A percentile compares a stretch with the other conserved stretches of the same genome.
Conservation (phyloP, 2,113 vertebrate species). For the Atherinomorus stipes region DNA sequence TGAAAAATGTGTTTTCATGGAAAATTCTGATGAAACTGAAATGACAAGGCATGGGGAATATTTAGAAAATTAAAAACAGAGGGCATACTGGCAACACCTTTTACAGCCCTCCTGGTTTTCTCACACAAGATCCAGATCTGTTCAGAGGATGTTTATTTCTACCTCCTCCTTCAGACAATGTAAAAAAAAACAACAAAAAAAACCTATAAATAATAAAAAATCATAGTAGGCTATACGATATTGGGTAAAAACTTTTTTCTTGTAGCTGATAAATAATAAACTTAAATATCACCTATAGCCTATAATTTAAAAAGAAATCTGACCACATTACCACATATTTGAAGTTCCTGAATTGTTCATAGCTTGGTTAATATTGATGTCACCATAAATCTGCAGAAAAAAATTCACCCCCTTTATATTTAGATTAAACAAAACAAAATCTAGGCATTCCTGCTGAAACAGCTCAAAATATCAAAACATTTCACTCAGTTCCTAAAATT, state of each 20-base stretch:
- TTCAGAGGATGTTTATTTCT: conserved; percentile 28
- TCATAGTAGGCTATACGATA: too few species aligned
- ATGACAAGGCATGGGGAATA: conserved; percentile 24
- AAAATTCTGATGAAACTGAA: conserved; percentile 34
- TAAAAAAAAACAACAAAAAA: too few species aligned
- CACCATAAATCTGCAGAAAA: not conserved
- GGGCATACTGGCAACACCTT: conserved; percentile 34
- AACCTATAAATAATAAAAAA: conserved; percentile 7
- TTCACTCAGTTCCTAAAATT: conserved; percentile 1
- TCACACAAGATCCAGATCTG: conserved; percentile 42
- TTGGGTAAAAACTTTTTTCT: too few species aligned
- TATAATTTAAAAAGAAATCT: not conserved
- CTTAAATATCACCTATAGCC: not conserved
- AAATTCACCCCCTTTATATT: not conserved
- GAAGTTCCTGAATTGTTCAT: too few species aligned
- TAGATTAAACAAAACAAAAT: not conserved
- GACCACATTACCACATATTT: not conserved
- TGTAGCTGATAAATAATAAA: too few species aligned
- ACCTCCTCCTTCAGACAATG: conserved; percentile 7
- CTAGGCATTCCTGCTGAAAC: conserved; percentile 1
- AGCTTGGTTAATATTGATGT: too few species aligned
- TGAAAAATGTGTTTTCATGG: conserved; percentile 6
- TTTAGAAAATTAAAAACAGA: conserved; percentile 49
- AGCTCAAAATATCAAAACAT: conserved; percentile 8
- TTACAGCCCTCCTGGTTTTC: conserved; percentile 37